Evolutionary conservation across 37 sponge, comb jelly and placozoan species (phyloP), one percentile per base, ranked within the genome.

Genomic region (Bolinopsis microptera): DNA sequence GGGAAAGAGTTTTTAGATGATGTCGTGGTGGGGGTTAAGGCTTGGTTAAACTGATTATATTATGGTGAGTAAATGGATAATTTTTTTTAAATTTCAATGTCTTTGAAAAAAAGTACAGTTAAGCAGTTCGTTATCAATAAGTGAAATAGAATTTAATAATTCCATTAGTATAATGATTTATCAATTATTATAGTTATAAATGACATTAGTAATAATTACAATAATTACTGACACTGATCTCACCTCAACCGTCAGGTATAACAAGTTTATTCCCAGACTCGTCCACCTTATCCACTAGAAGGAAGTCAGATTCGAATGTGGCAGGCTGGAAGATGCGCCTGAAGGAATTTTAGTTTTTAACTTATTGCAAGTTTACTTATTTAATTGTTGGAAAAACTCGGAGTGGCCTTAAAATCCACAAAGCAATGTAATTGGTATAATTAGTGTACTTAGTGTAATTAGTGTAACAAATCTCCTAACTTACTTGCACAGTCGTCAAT

Each of bases 221-320:
- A 21, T 67, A 13, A 21, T 22, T n/a, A n/a, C n/a, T n/a, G n/a
- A n/a, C 31, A 30, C 75, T 48, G 31, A 16, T n/a, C 94, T 35
- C 5, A 97, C 97, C 97, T 95, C 26, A 96, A 9, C 97, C 97
- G 38, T 98, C 98, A 9, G 98, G 98, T 40, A 98, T 97, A 32
- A 80, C 88, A 30, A 98, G 94, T 33, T 83, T 93, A 39, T 94
- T 95, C 28, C 86, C 33, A 34, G 76, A 21, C 21, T 94, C 96
- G 76, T 96, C 95, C 27, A 96, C 72, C 48, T 69, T 83, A 2
- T 68, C 38, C 69, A 97, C 96, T 9, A 98, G 94, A 22, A 95
- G 94, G 83, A 98, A 98, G 26, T 95, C 95, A 0, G 94, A 48
- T 16, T 97, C 96, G 94, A 98, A 98, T 38, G 96, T 96, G 32